Conservation (phyloP, 2,888 invertebrate species). For the Sipunculus nudus region DNA sequence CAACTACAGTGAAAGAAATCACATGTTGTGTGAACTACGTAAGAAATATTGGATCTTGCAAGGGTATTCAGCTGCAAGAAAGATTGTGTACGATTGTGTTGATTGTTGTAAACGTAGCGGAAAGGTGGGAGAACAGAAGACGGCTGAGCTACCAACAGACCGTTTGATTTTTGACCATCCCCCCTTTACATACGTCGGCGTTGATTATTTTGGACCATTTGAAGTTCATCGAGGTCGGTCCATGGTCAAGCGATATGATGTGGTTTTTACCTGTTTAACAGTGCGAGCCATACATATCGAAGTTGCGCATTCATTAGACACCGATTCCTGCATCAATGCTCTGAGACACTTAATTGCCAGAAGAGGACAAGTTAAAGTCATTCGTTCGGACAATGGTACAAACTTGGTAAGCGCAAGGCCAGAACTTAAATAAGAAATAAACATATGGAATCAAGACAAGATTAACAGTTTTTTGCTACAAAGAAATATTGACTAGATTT, state of each 20-base stretch:
- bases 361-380: slow-evolving; percentile 18
- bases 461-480: not conserved
- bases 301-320: slow-evolving; percentile 22
- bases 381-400: slow-evolving; percentile 31
- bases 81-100: too few relatives aligned
- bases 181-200: slow-evolving; percentile 9
- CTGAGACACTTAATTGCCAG: slow-evolving; percentile 22
- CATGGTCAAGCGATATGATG: slow-evolving; percentile 33
- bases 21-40: too few relatives aligned
- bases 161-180: not conserved
- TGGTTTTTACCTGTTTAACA: slow-evolving; percentile 33
- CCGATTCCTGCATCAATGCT: slow-evolving; percentile 5
- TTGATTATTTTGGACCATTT: slow-evolving; percentile 41
- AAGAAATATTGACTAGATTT: not conserved
- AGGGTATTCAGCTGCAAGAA: too few relatives aligned
- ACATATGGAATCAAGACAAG: slow-evolving; percentile 5
- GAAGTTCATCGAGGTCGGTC: slow-evolving; percentile 28
- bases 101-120: too few relatives aligned
- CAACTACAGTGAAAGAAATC: too few relatives aligned
- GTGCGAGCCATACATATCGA: slow-evolving; percentile 32
- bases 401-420: slow-evolving; percentile 31
- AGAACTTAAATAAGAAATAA: slow-evolving; percentile 19
- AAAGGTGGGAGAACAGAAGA: slow-evolving; percentile 2
- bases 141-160: slow-evolving; percentile 4
- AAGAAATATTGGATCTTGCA: too few relatives aligned